These are phyloP conservation scores for Pyxicephalus adspersus DNA, from an alignment of 2,113 vertebrate genomes.

Conservation along the genomic window DNA sequence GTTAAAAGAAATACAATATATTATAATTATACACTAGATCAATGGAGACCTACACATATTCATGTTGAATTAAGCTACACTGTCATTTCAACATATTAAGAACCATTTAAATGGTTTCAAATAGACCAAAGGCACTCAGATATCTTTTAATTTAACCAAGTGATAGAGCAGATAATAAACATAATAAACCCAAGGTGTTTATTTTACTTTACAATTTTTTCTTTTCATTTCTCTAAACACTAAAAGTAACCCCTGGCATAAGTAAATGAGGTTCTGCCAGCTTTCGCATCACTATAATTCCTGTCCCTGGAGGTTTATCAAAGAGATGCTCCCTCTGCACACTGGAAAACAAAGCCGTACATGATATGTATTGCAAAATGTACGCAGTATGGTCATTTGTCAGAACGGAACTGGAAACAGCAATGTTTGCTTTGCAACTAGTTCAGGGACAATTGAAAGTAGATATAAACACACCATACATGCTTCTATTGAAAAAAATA, in stretches of 20 bases:
- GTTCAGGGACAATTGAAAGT: slow-evolving; percentile 95
- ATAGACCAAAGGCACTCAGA: slow-evolving; percentile 96
- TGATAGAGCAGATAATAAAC: slow-evolving; percentile 88
- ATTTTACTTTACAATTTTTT: slow-evolving; percentile 80
- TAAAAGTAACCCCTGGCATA: slow-evolving; percentile 83
- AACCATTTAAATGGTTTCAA: slow-evolving; percentile 85
- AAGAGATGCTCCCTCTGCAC: slow-evolving; percentile 79
- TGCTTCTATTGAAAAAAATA: slow-evolving; percentile 91
- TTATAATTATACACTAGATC: slow-evolving; percentile 65
- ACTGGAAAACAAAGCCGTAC: slow-evolving; percentile 95
- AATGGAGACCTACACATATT: slow-evolving; percentile 67
- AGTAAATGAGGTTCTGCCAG: slow-evolving; percentile 75
- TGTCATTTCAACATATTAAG: slow-evolving; percentile 85
- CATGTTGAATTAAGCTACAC: slow-evolving; percentile 76
- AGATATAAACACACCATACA: slow-evolving; percentile 98
- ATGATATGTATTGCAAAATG: slow-evolving; percentile 98
- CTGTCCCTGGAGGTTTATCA: slow-evolving; percentile 77
- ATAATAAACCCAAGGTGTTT: slow-evolving; percentile 67
- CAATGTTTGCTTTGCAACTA: slow-evolving; percentile 97
- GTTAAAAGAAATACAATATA: slow-evolving; percentile 72
- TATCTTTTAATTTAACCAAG: slow-evolving; percentile 80
- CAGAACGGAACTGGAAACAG: slow-evolving; percentile 93
- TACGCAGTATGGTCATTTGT: slow-evolving; percentile 91
- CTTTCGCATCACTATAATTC: slow-evolving; percentile 82
- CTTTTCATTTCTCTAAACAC: slow-evolving; percentile 75